These are phyloP conservation scores for Liopterus haemorrhoidalis DNA, from an alignment of 2,888 invertebrate genomes.

Conservation along the genomic window DNA sequence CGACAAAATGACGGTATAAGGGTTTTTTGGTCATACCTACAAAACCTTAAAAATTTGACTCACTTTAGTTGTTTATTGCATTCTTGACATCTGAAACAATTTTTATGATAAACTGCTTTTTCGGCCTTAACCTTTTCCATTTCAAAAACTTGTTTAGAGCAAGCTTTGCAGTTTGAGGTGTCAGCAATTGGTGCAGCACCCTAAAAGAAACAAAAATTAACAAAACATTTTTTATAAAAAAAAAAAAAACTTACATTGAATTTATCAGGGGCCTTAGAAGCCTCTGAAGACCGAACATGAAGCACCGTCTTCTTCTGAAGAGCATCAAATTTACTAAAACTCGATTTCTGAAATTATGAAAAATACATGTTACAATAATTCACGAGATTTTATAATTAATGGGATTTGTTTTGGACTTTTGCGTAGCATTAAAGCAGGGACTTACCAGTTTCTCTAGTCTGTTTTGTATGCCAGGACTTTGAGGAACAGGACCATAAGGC, in stretches of 20 bases:
- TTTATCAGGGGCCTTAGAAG: slow-evolving; percentile 61
- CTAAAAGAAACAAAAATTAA: slow-evolving; percentile 35
- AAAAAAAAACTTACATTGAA: slow-evolving; percentile 53
- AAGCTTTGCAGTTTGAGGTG: slow-evolving; percentile 71
- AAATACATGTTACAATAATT: slow-evolving; percentile 23
- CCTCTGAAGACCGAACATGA: slow-evolving; percentile 61
- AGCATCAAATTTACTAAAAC: slow-evolving; percentile 70
- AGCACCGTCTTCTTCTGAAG: slow-evolving; percentile 61
- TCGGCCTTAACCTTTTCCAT: slow-evolving; percentile 96
- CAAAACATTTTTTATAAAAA: slow-evolving; percentile 6
- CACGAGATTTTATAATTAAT: slow-evolving; percentile 6
- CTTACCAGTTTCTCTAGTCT: slow-evolving; percentile 18
- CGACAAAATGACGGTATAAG: too few relatives aligned
- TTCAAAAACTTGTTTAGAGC: slow-evolving; percentile 86
- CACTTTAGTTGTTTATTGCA: slow-evolving; percentile 90
- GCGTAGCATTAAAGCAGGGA: background rate
- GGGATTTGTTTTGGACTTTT: background rate
- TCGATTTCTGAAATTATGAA: slow-evolving; percentile 62
- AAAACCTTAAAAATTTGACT: slow-evolving; percentile 40
- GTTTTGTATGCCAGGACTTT: too few relatives aligned
- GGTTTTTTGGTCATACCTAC: too few relatives aligned
- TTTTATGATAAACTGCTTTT: slow-evolving; percentile 84
- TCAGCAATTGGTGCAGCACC: slow-evolving; percentile 49
- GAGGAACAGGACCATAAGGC: too few relatives aligned
- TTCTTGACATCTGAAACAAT: slow-evolving; percentile 89